Evolutionary conservation across 2,888 invertebrate genomes (phyloP).

Genomic region (Drosophila nr. perissopoda): DNA sequence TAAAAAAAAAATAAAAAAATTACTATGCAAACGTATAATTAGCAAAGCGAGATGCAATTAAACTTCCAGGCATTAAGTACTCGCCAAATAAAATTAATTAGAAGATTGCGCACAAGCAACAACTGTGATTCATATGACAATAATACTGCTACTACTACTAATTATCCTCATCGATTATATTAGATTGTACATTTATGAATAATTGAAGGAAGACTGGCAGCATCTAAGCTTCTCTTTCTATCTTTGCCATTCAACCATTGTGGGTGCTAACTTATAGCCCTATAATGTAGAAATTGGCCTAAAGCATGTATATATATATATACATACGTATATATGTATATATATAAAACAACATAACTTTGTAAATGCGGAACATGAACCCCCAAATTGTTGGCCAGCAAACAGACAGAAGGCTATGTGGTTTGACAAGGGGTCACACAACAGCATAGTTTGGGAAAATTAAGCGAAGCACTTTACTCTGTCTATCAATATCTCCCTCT

Average conservation of each 20-base stretch:
- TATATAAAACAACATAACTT: constrained; percentile 57
- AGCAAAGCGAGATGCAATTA: constrained; percentile 59
- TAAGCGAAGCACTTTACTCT: constrained; percentile 29
- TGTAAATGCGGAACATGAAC: constrained; percentile 63
- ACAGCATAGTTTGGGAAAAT: constrained; percentile 26
- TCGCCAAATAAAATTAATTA: constrained; percentile 19
- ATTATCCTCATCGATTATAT: constrained; percentile 1
- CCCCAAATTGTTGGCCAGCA: constrained; percentile 23
- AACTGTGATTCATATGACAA: background rate
- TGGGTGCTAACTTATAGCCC: background rate
- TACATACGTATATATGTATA: constrained; percentile 61
- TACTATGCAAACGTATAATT: constrained; percentile 43
- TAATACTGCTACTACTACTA: background rate
- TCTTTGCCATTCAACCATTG: constrained; percentile 9
- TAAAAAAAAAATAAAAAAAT: constrained; percentile 17
- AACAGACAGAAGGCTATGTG: constrained; percentile 13
- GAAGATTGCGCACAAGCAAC: constrained; percentile 7
- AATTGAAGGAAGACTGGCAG: constrained; percentile 1
- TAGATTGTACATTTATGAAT: background rate
- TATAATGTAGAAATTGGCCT: constrained; percentile 29
- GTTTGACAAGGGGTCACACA: background rate
- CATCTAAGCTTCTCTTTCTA: background rate
- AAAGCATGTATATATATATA: background rate
- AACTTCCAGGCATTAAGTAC: constrained; percentile 26
- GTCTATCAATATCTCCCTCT: constrained; percentile 1